Evolutionary conservation across 2,797 vertebrate species (phyloP).

Genomic region (Gallinago nigripennis): DNA sequence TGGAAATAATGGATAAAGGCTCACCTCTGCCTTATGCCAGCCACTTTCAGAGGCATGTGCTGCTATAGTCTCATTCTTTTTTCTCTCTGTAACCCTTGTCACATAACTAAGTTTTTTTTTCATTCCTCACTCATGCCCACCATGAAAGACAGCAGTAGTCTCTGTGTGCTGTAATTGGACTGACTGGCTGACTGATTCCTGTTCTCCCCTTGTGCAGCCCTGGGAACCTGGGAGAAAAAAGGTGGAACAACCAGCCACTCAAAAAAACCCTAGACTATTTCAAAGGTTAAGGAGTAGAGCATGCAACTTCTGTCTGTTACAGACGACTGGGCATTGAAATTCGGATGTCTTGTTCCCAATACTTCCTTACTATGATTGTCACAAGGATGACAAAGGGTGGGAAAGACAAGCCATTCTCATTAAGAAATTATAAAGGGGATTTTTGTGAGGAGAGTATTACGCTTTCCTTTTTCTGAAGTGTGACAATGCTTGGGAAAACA

Average conservation of each 20-base stretch:
- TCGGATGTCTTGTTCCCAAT: constrained; percentile 62
- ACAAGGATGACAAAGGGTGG: constrained; percentile 30
- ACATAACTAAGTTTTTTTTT: constrained; percentile 42
- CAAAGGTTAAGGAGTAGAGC: constrained; percentile 66
- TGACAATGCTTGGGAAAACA: background rate
- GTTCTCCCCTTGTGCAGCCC: constrained; percentile 31
- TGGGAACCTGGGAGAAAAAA: constrained; percentile 55
- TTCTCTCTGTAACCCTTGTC: constrained; percentile 39
- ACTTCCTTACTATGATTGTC: constrained; percentile 32
- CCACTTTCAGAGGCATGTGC: background rate
- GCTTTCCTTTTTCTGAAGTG: background rate
- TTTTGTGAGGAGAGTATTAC: background rate
- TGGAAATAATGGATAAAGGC: background rate
- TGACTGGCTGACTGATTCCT: constrained; percentile 65
- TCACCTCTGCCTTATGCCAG: background rate
- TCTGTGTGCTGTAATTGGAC: constrained; percentile 59
- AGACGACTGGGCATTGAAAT: constrained; percentile 33
- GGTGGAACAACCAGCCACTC: constrained; percentile 62
- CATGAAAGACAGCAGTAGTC: constrained; percentile 50
- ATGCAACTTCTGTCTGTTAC: constrained; percentile 63
- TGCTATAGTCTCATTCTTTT: background rate
- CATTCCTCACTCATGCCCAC: constrained; percentile 9
- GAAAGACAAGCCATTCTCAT: constrained; percentile 4
- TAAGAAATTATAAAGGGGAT: background rate
- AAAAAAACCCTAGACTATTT: constrained; percentile 50